Percentiles rank a stretch among this genome's conserved stretches.
Evolutionary conservation across 2,797 vertebrate species (phyloP).

Genomic region (Danio jaintianensis): DNA sequence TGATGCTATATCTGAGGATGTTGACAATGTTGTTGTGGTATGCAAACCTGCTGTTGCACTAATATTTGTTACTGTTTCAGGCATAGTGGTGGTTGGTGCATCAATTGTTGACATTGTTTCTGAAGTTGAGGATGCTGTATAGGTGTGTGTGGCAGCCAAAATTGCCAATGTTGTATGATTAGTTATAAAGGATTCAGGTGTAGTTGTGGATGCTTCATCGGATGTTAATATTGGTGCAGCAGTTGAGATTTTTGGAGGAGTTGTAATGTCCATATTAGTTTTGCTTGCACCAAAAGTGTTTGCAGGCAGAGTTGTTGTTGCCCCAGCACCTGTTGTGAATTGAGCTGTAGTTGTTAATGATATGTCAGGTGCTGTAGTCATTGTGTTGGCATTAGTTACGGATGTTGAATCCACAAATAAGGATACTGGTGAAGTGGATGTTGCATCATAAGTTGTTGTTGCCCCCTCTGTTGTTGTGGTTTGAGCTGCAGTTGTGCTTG

Average conservation of each 20-base stretch:
- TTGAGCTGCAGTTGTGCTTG: background rate
- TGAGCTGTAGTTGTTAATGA: background rate
- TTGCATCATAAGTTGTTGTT: background rate
- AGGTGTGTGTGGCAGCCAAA: accelerated
- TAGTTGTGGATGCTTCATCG: background rate
- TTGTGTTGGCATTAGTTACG: background rate
- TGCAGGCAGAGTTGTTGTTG: background rate
- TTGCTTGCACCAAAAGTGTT: too few species aligned
- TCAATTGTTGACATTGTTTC: too few species aligned
- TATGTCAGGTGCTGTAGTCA: background rate
- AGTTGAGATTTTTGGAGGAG: background rate
- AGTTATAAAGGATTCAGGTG: too few species aligned
- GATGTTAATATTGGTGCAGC: background rate
- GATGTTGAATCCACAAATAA: accelerated
- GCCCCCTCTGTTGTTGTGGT: background rate
- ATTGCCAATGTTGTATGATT: too few species aligned
- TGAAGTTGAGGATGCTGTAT: background rate
- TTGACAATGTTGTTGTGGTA: background rate
- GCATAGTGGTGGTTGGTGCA: background rate
- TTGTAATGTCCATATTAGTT: too few species aligned
- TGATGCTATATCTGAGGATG: background rate
- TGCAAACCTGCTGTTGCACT: too few species aligned
- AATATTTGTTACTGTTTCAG: background rate
- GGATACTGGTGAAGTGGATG: accelerated
- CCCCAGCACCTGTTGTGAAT: background rate